Conservation (phyloP, 2,113 vertebrate species). For the Pluvianellus socialis region DNA sequence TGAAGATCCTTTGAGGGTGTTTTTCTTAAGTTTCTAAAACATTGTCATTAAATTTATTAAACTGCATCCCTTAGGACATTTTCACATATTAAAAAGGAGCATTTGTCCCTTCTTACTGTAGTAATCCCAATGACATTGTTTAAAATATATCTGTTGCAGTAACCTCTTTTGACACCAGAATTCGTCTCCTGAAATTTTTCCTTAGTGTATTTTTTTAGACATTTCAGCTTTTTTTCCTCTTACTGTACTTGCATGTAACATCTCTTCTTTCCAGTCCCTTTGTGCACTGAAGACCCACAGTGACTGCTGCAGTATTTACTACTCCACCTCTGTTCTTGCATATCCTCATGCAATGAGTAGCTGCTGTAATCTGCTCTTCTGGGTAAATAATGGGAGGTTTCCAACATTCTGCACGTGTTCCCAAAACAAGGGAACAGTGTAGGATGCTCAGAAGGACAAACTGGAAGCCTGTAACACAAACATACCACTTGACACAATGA, state of each 20-base stretch:
- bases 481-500: rapidly evolving
- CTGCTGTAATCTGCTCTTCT: background rate
- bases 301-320: background rate
- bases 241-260: background rate
- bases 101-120: background rate
- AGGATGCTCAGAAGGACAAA: background rate
- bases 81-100: background rate
- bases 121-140: background rate
- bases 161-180: background rate
- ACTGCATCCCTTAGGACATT: background rate
- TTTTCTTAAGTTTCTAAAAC: background rate
- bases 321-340: background rate
- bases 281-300: background rate
- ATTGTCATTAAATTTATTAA: background rate
- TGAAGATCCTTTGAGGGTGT: background rate
- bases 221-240: background rate
- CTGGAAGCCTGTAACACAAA: background rate
- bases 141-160: background rate
- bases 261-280: background rate
- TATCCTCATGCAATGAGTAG: background rate
- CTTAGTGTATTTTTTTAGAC: background rate
- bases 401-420: background rate
- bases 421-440: background rate
- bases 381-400: background rate
- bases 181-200: background rate